phyloP scores from a whole-genome alignment of 2,797 vertebrate genomes.

The Knipowitschia caucasica region DNA sequence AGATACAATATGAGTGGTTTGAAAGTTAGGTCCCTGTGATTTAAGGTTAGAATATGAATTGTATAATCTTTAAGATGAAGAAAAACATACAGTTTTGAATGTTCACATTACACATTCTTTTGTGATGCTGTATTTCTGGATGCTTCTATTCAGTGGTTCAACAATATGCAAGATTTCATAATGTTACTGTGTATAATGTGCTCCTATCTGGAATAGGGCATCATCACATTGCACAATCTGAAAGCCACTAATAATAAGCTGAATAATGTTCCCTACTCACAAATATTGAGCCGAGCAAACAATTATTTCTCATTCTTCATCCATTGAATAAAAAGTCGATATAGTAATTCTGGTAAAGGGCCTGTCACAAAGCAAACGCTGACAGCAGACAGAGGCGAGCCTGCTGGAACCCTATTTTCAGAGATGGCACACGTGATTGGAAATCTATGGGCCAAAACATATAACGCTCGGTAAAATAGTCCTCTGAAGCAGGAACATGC shows the following conservation, averaged over 20 bases:
- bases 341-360: slow-evolving; percentile 2
- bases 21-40: no score
- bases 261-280: neutral
- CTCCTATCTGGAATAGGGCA: no score
- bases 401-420: slow-evolving; percentile 43
- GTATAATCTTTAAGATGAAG: no score
- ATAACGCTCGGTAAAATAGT: slow-evolving; percentile 22
- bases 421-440: slow-evolving; percentile 35
- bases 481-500: slow-evolving; percentile 14
- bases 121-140: no score
- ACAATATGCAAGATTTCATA: no score
- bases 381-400: slow-evolving; percentile 46
- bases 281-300: neutral
- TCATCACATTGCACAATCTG: neutral
- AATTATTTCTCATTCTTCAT: slow-evolving; percentile 4
- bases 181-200: no score
- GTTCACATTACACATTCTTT: no score
- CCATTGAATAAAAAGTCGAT: neutral
- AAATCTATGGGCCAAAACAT: slow-evolving; percentile 41
- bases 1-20: no score
- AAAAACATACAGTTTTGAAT: no score
- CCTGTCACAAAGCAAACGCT: slow-evolving; percentile 30
- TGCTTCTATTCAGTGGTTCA: no score
- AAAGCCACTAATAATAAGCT: neutral
- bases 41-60: no score